Evolutionary conservation across 2,113 vertebrate species (phyloP).

Genomic region (Pelusios castaneus): DNA sequence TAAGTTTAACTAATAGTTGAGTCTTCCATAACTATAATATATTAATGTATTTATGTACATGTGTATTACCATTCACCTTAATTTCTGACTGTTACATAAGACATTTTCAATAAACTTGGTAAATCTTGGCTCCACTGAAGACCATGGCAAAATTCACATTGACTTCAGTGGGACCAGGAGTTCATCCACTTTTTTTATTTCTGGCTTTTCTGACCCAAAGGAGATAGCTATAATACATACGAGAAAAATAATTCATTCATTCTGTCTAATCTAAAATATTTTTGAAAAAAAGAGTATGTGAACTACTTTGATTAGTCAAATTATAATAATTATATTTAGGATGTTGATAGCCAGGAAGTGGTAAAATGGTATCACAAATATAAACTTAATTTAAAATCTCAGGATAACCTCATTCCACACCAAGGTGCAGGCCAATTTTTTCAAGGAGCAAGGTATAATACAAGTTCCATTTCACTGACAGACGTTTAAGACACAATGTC

Average conservation of each 20-base stretch:
- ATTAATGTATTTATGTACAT: not conserved
- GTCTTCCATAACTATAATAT: accelerated
- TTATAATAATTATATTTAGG: accelerated
- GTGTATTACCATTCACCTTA: not conserved
- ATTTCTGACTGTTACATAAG: not conserved
- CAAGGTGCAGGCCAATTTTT: not conserved
- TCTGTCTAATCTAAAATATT: not conserved
- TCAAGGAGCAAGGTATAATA: not conserved
- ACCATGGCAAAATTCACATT: not conserved
- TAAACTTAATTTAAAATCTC: not conserved
- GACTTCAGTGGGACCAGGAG: accelerated
- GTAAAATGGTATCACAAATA: accelerated
- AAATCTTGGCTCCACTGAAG: not conserved
- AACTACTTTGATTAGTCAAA: not conserved
- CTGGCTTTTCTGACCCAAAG: not conserved
- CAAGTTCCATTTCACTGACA: accelerated
- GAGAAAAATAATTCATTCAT: not conserved
- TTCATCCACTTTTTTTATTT: not conserved
- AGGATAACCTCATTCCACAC: not conserved
- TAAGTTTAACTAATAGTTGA: not conserved
- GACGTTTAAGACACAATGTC: not conserved
- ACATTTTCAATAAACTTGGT: not conserved
- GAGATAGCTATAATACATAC: not conserved
- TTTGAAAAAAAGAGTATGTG: not conserved
- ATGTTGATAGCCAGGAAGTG: not conserved